phyloP scores from a whole-genome alignment of 1,140 invertebrate genomes.

The Philopotamus ludificatus region DNA sequence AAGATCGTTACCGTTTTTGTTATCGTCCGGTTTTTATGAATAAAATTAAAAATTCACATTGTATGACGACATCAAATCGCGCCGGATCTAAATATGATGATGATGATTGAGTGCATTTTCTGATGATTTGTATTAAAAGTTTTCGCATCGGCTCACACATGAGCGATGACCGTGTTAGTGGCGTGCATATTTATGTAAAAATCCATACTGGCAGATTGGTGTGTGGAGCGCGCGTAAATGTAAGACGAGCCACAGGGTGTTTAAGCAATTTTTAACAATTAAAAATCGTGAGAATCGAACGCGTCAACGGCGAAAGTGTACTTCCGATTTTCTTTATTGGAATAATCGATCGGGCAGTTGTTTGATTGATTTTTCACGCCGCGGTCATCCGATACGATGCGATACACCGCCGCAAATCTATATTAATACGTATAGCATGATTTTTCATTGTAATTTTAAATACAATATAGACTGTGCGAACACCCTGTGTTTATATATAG shows the following conservation, averaged over 20 bases:
- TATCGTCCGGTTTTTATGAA: neutral
- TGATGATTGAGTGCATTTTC: neutral
- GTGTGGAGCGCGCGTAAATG: slow-evolving; percentile 34
- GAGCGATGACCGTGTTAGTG: slow-evolving; percentile 38
- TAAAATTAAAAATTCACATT: neutral
- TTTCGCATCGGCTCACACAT: slow-evolving; percentile 22
- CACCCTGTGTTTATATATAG: slow-evolving; percentile 31
- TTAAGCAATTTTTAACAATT: too few relatives aligned
- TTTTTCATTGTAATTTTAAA: too few relatives aligned
- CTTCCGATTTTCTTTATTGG: too few relatives aligned
- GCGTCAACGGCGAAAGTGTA: too few relatives aligned
- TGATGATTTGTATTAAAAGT: slow-evolving; percentile 2
- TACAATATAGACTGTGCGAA: slow-evolving; percentile 7
- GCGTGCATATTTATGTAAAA: slow-evolving; percentile 39
- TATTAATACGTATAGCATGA: too few relatives aligned
- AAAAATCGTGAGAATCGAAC: too few relatives aligned
- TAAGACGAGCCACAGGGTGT: slow-evolving; percentile 22
- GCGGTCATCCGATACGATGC: too few relatives aligned
- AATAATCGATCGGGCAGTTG: too few relatives aligned
- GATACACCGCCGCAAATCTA: too few relatives aligned
- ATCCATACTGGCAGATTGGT: too few relatives aligned
- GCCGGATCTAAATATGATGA: too few relatives aligned
- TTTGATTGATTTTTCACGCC: too few relatives aligned
- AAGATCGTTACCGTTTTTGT: neutral
- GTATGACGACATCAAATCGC: neutral